These are phyloP conservation scores for Arremon aurantiirostris DNA, from an alignment of 2,797 vertebrate species.

Conservation along the genomic window DNA sequence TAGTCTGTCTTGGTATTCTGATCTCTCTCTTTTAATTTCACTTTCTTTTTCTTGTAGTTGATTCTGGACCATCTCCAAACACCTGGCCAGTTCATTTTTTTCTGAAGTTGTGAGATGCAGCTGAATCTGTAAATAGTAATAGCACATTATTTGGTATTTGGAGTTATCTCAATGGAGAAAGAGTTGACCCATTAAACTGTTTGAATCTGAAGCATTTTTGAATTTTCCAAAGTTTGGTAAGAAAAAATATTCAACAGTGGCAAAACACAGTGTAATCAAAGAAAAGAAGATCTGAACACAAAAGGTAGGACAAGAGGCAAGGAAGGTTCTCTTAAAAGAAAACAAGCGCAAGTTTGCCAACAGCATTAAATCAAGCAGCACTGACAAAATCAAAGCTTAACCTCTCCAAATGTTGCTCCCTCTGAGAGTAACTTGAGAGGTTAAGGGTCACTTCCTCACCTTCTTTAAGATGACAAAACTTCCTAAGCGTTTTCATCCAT, in stretches of 20 bases:
- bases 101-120: slow-evolving; percentile 54
- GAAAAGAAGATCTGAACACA: neutral
- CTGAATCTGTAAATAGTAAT: slow-evolving; percentile 46
- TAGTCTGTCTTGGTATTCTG: slow-evolving; percentile 33
- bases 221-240: neutral
- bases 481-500: neutral
- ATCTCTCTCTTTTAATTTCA: slow-evolving; percentile 43
- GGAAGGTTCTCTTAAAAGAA: neutral
- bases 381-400: neutral
- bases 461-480: neutral
- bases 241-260: neutral
- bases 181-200: neutral
- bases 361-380: neutral
- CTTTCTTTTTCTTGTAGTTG: slow-evolving; percentile 47
- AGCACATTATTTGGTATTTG: neutral
- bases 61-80: slow-evolving; percentile 38
- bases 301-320: neutral
- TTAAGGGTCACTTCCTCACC: neutral
- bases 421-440: neutral
- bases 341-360: neutral
- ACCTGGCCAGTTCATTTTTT: slow-evolving; percentile 60
- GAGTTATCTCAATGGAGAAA: neutral
- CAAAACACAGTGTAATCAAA: neutral
- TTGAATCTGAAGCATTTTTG: neutral
- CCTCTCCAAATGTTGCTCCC: neutral